Evolutionary conservation across 2,113 vertebrate species (phyloP), one percentile per base, ranked within the genome.

Genomic region (Saguinus midas): DNA sequence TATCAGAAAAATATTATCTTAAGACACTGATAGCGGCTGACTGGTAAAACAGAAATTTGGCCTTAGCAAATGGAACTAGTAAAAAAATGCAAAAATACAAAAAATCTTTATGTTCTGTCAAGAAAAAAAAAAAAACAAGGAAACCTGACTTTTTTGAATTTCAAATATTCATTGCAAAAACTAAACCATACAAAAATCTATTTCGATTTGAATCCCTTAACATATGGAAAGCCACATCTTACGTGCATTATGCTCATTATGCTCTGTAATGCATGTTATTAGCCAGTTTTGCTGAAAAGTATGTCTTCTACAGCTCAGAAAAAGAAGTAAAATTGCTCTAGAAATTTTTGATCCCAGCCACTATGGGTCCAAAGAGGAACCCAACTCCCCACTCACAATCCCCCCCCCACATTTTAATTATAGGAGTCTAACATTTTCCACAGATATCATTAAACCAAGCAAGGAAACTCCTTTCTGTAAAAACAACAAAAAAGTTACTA

Each of bases 401-500:
- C 25, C 50, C 86, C 73, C 35, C 29, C 40, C 12, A 40, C 27
- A 70, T 97, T 97, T 94, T 17, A 87, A 95, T 97, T 98, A 68
- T 89, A 85, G 88, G 79, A 98, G 88, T 93, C 72, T 57, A 93
- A 21, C 64, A 72, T 96, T 95, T 97, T 82, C 25, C 90, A 87
- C 55, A 92, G 50, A 79, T 95, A 95, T 95, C 64, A 75, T 96
- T 97, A 97, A 97, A 96, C 97, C 96, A 96, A 98, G 82, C 82
- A 95, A 96, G 89, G 95, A 96, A 98, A 96, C 90, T 95, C 68
- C 94, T 97, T 96, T 97, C 95, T 98, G 95, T 97, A 97, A 98
- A 97, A 95, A 66, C 32, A 96, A 43, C 66, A 97, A 98, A 95
- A 57, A 29, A 9, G 84, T 98, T 93, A 95, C 95, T 92, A 94